Evolutionary conservation across 92 coral and sea anemone species (phyloP), one percentile per base, ranked within the genome.

Genomic region (Zoanthus gigantus): DNA sequence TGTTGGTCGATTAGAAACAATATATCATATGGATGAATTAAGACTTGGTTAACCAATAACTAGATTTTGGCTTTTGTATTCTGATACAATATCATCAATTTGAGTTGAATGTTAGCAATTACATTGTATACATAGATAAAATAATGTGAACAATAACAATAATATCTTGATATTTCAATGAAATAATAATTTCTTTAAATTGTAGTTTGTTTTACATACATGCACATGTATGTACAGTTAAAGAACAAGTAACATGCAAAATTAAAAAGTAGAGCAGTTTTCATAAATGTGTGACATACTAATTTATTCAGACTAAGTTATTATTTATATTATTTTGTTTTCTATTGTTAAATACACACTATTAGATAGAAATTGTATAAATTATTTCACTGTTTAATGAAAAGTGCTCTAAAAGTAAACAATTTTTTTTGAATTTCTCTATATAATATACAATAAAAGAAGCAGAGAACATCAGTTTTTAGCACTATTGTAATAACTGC

Each of bases 201-300:
- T 69, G 74, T 69, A 69, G 74, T 69, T 69, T 69, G 45, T 69
- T 69, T 69, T 69, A 69, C 74, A 69, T 28, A 69, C 42, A 69
- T 69, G 74, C 74, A 69, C 42, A 69, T 69, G 74, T 69, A 69
- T 69, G 74, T 72, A 72, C 76, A 72, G 28, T 72, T 23, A 23
- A 72, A 72, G 76, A 72, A 72, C 76, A 72, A 72, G 76, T 72
- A 72, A 72, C 76, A 72, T 72, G 76, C 76, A 23, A 23, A 23
- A 23, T 23, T 23, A 72, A 72, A 72, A 72, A 42, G 76, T 72
- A 69, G 74, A 69, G 74, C 74, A 69, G 74, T 69, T 69, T 69
- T 69, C 74, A 69, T 69, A 69, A 69, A 72, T 34, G 52, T 72
- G 76, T 72, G 76, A 72, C 76, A 72, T 72, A 72, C 76, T 72